Conservation (phyloP, 2,113 vertebrate species). For the Rhodinocichla rosea region DNA sequence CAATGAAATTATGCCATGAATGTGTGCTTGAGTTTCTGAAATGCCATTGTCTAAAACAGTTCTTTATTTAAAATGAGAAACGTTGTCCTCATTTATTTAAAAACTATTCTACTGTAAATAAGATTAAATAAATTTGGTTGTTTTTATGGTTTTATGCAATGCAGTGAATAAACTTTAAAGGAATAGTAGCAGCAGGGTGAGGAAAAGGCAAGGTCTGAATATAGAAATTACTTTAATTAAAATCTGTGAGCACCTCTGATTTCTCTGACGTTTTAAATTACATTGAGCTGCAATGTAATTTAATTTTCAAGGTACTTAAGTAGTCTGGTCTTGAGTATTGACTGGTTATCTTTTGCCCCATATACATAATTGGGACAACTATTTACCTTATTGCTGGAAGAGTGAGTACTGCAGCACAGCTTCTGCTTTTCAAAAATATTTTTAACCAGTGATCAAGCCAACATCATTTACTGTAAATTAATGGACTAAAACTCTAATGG, state of each 20-base stretch:
- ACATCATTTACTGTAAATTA: neutral
- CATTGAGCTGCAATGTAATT: constrained; percentile 10
- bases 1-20: neutral
- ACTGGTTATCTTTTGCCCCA: constrained; percentile 17
- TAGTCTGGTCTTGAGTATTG: neutral
- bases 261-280: constrained; percentile 24
- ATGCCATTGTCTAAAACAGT: neutral
- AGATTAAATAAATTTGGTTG: neutral
- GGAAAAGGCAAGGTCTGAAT: neutral
- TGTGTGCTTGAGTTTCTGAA: neutral
- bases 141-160: neutral
- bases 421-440: neutral
- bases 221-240: constrained; percentile 40
- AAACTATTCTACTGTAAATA: neutral
- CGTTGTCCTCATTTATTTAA: neutral
- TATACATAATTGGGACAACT: neutral
- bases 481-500: neutral
- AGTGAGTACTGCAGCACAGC: neutral
- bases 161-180: neutral
- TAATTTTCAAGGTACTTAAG: constrained; percentile 28
- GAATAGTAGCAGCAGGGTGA: neutral
- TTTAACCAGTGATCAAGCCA: neutral
- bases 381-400: constrained; percentile 1
- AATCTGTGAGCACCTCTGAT: constrained; percentile 14
- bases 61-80: neutral